Base-by-base conservation (phyloP, 2,797 vertebrate genomes). In the Sebastes jordani region DNA sequence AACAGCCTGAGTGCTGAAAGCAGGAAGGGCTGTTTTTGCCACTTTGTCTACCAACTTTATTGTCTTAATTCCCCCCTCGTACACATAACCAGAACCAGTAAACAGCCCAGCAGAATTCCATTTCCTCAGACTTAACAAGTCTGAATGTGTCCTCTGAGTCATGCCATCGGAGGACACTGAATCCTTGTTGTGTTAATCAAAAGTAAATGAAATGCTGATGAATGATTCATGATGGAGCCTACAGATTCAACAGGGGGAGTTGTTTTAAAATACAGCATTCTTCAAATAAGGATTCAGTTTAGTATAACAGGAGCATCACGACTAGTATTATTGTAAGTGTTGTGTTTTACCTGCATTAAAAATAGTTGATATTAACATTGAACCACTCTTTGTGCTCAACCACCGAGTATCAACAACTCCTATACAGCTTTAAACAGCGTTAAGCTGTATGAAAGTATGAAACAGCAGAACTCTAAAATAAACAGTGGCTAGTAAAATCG, bases 171-270 rank as follows among this genome's bases (percentile, higher is more conserved):
- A 86, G 78, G 62, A 84, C 62, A 79, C 18, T 36, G 10, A 78
- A 83, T 77, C 60, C 61, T 69, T 70, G 59, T 42, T 74, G 74
- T 54, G 65, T 74, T 82, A 58, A 81, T 85, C 46, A 85, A 83
- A 84, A 80, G 27, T 73, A 85, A 86, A 83, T 86, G 11, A 82
- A 69, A 71, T 71, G 60, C 71, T 60, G 54, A 86, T 68, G 29
- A 83, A 81, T 78, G 25, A 85, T 77, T 79, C 34, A 83, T 49
- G 46, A 77, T 27, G 14, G 18, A 61, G 20, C 7, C 23, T 14
- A 56, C 25, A 67, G 22, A 69, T 65, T 34, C 14, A 84, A 38
- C 20, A 59, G 11, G 56, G 60, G 18, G 3, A 60, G 23, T 13
- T 30, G 11, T 14, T 20, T 77, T 11, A 54, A 78, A 81, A 38